Evolutionary conservation across 2,888 invertebrate species (phyloP).

Genomic region (Drosophila crucigera): DNA sequence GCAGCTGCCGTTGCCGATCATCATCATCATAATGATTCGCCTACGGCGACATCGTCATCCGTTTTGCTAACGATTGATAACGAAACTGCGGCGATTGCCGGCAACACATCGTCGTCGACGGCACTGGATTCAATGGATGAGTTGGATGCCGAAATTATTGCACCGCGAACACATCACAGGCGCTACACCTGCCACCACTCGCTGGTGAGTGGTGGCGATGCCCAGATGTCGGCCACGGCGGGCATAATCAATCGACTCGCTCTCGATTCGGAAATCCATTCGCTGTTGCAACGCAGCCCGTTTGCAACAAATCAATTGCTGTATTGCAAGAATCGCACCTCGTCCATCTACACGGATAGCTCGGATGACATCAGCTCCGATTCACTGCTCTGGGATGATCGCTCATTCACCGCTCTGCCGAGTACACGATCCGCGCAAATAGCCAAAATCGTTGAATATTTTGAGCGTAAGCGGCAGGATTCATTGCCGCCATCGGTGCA

Average conservation of each 20-base stretch:
- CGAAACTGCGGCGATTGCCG: constrained; percentile 86
- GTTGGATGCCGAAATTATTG: constrained; percentile 85
- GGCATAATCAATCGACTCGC: constrained; percentile 86
- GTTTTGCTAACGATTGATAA: constrained; percentile 86
- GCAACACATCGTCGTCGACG: constrained; percentile 76
- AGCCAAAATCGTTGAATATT: constrained; percentile 94
- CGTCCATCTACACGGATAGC: constrained; percentile 94
- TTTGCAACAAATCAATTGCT: constrained; percentile 86
- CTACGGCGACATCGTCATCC: constrained; percentile 85
- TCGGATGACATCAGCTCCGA: constrained; percentile 94
- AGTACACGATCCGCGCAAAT: constrained; percentile 89
- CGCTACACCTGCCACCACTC: constrained; percentile 84
- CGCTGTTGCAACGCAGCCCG: constrained; percentile 85
- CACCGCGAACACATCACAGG: constrained; percentile 75
- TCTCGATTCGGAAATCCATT: constrained; percentile 86
- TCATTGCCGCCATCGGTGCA: constrained; percentile 72
- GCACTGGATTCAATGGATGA: constrained; percentile 88
- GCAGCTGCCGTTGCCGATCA: constrained; percentile 54
- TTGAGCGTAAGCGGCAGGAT: constrained; percentile 90
- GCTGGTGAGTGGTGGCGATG: constrained; percentile 81
- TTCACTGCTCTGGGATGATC: constrained; percentile 89
- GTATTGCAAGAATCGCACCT: constrained; percentile 89
- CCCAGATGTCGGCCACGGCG: constrained; percentile 83
- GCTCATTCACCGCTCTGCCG: constrained; percentile 87
- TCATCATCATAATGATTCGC: constrained; percentile 83